phyloP scores from a whole-genome alignment of 2,113 vertebrate species.

The Rhegmatorhina hoffmannsi region DNA sequence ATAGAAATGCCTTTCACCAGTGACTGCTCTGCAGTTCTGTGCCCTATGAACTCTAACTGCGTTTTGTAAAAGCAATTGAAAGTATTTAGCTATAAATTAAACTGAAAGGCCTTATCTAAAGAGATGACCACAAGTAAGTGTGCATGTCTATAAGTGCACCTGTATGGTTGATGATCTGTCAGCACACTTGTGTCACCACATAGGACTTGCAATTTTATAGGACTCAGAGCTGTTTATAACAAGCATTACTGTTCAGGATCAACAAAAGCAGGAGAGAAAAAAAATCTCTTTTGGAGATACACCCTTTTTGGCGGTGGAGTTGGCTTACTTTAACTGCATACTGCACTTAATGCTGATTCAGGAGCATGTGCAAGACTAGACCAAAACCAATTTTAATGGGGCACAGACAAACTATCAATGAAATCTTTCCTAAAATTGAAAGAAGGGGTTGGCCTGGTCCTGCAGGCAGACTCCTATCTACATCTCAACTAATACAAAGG shows the following conservation, averaged over 20 bases:
- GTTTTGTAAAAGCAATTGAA: neutral
- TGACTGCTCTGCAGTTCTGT: neutral
- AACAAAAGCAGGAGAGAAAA: neutral
- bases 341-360: neutral
- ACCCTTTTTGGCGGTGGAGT: neutral
- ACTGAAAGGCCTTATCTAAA: neutral
- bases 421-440: neutral
- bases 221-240: neutral
- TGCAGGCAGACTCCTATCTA: neutral
- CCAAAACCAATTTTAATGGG: neutral
- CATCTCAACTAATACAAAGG: neutral
- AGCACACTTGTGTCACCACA: neutral
- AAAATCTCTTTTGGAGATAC: neutral
- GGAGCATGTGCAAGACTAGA: neutral
- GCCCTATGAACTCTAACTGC: neutral
- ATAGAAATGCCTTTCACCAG: neutral
- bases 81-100: neutral
- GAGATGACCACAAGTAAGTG: neutral
- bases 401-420: neutral
- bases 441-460: neutral
- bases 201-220: neutral
- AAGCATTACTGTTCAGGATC: neutral
- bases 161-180: neutral
- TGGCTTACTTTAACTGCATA: neutral
- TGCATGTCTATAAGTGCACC: neutral